A percentile compares a stretch with the other conserved stretches of the same genome.
phyloP scores from a whole-genome alignment of 2,113 vertebrate species.

The Nerophis lumbriciformis region DNA sequence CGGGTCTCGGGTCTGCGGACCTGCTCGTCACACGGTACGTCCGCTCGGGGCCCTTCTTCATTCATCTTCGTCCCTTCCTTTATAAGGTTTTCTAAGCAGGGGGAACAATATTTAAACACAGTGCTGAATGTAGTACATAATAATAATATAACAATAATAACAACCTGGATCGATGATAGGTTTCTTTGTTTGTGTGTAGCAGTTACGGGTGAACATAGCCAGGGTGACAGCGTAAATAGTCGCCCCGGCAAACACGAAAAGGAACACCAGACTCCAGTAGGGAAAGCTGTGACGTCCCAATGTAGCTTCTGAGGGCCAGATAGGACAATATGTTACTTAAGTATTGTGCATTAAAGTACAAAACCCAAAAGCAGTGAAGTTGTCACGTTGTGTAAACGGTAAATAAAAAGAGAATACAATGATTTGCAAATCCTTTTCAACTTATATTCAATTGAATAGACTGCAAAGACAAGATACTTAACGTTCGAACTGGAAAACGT shows the following conservation, averaged over 20 bases:
- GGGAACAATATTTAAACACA: neutral
- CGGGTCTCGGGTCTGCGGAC: slow-evolving; percentile 25
- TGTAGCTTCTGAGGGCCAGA: neutral
- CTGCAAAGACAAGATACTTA: too few species aligned
- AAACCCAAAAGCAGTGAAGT: too few species aligned
- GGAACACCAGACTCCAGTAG: slow-evolving; percentile 42
- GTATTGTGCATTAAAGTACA: too few species aligned
- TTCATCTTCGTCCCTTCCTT: slow-evolving; percentile 33
- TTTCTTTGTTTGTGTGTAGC: slow-evolving; percentile 18
- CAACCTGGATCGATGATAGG: slow-evolving; percentile 49
- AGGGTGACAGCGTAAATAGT: slow-evolving; percentile 26
- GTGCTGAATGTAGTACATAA: neutral
- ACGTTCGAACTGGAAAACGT: too few species aligned
- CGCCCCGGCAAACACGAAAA: slow-evolving; percentile 31
- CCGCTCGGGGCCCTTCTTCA: slow-evolving; percentile 27
- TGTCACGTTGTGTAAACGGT: too few species aligned
- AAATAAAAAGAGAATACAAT: too few species aligned
- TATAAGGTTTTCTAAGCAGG: slow-evolving; percentile 43
- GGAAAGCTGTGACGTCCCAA: too few species aligned
- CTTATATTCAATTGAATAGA: too few species aligned
- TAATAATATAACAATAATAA: neutral
- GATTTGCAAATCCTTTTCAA: too few species aligned
- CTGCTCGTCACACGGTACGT: neutral
- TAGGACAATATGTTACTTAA: too few species aligned
- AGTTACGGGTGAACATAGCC: slow-evolving; percentile 26